Evolutionary conservation across 1,140 invertebrate species (phyloP).

Genomic region (Sipha flava): DNA sequence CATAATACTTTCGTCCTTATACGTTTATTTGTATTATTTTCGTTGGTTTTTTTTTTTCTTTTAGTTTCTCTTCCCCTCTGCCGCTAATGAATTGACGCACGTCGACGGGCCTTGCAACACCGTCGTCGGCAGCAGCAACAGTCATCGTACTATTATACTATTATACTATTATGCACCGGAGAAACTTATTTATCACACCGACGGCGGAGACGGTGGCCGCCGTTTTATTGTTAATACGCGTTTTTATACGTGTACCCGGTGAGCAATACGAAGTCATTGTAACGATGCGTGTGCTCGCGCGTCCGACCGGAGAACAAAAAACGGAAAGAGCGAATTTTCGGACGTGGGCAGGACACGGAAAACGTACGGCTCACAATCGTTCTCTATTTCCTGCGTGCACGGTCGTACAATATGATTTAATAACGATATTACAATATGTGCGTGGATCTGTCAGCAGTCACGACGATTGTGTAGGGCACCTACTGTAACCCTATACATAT

Average conservation of each 20-base stretch:
- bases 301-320: constrained; percentile 5
- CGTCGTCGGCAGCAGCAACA: background rate
- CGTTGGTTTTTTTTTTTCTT: background rate
- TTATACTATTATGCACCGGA: too few species aligned
- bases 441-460: background rate
- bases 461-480: background rate
- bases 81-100: background rate
- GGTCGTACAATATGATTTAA: too few species aligned
- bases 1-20: background rate
- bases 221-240: background rate
- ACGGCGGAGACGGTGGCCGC: background rate
- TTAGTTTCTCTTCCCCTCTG: too few species aligned
- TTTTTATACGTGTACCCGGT: background rate
- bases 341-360: background rate
- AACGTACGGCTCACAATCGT: background rate
- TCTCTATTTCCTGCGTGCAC: background rate
- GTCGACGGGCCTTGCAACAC: too few species aligned
- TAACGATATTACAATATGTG: too few species aligned
- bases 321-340: background rate
- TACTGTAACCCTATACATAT: too few species aligned
- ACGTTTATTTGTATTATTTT: background rate
- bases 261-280: too few species aligned
- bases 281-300: too few species aligned
- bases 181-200: constrained; percentile 1
- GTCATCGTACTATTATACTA: too few species aligned